Base-by-base conservation (phyloP, 2,797 vertebrate species). In the Tolypeutes matacus region DNA sequence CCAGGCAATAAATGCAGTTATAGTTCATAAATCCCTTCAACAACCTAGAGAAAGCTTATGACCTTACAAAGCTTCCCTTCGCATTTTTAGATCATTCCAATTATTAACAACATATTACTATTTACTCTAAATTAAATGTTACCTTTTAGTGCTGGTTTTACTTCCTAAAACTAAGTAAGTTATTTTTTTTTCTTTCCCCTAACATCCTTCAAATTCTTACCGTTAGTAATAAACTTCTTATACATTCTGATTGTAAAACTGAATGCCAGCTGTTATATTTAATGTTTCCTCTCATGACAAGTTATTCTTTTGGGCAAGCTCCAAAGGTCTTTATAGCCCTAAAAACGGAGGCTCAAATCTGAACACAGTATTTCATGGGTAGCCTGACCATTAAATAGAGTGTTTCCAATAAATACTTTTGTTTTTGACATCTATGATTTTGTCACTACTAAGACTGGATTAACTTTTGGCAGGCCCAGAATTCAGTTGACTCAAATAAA, bases 21-120 rank as follows among this genome's bases (percentile, higher is more conserved):
- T 83, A 77, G 81, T 70, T 75, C 62, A 90, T 58, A 92, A 91
- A 49, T 69, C 86, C 46, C 49, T 53, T 93, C 39, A 80, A 15
- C 46, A 58, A 88, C 27, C 56, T 46, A 21, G 39, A 78, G 76
- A 89, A 87, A 86, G 51, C 12, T 67, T 62, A 81, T 36, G 15
- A 51, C 27, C 58, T 95, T 76, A 88, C 20, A 76, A 76, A 92
- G 42, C 39, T 94, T n/a, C 15, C 4, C 31, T 85, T 29, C 94
- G 15, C 20, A 56, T 67, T 87, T 93, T 85, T 23, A 73, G 36
- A 72, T 58, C 29, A 94, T 56, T 86, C 86, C 65, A 92, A 56
- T 67, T 82, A 94, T 69, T 70, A 91, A 34, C 34, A 93, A 53
- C 72, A 10, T 18, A 81, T 87, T 72, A 84, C 3, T 56, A 90